Evolutionary conservation across 2,113 vertebrate species (phyloP), one percentile per base, ranked within the genome.

Genomic region (Climacteris rufus): DNA sequence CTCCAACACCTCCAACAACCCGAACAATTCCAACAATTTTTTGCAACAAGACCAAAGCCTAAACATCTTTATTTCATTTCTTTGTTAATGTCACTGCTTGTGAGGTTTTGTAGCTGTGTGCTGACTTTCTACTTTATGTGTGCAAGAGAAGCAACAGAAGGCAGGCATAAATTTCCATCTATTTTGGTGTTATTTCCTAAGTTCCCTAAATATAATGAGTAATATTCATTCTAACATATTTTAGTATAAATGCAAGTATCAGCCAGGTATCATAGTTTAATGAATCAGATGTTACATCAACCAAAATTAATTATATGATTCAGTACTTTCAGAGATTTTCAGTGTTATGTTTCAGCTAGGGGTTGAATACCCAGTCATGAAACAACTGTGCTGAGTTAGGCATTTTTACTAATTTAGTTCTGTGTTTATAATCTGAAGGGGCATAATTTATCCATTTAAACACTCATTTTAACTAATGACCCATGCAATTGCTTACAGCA

Each of bases 401-500:
- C 8, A 74, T 70, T 95, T 92, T 78, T 54, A 53, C 30, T 78
- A 65, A 89, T 92, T 90, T 93, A 83, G 35, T 75, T 80, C 40
- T 33, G 25, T 75, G 44, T 45, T 93, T 95, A 68, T 75, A 76
- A 83, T 76, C 60, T 86, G 74, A 95, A 94, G 18, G 39, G 57
- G 42, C 15, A 87, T 70, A 9, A 57, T 52, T 93, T 93, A 93
- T 42, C 47, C 56, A 85, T 91, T 97, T 97, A 96, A 95, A 94
- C 9, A 53, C 31, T 45, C 68, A 17, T 88, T 95, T 89, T 87
- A 91, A 89, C 93, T 92, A 94, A 93, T 89, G 60, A 71, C 11
- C 85, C 87, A 54, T 82, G 68, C 56, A 94, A 96, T 91, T 92
- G 60, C 86, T 93, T 97, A 91, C 75, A 92, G 45, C 75, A 93